Base-by-base conservation (phyloP, 1,140 invertebrate species). In the Drosophila sproati region DNA sequence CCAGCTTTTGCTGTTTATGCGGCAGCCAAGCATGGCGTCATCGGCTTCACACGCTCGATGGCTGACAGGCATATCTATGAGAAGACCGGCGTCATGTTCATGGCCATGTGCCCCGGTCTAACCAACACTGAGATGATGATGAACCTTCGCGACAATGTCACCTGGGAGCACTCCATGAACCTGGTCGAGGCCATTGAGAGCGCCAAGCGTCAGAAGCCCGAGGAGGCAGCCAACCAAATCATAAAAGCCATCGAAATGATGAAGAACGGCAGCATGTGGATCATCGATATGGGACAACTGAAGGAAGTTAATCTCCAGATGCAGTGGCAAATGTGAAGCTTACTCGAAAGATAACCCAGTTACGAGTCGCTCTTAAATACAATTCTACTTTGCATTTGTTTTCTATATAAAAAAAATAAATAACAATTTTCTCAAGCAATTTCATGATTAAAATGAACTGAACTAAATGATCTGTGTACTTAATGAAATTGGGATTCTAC, bases 11-110 rank as follows among this genome's bases (percentile, higher is more conserved):
- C 94, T 3, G 89, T 93, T 5, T 94, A 94, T 64, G 74, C 78
- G 3, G 93, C 92, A 2, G 93, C 93, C 35, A 94, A 94, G 70
- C 93, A 94, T 70, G 93, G 92, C 31, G 91, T 94, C 6, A 59
- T 94, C n/a, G 93, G 93, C 7, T 93, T 93, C 67, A 94, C 93
- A 0, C 88, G 92, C 29, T 93, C 93, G 12, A 90, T 93, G 73
- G 93, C 72, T 0, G 83, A 92, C 12, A 77, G 79, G 48, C 59
- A 54, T 3, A 80, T 86, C 43, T 86, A 82, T 37, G 73, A 79
- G 37, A 82, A 81, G 39, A 91, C 83, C 2, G 91, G 91, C 4
- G 79, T 92, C 1, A 81, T 82, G 56, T 91, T 91, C 20, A 83
- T 91, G 68, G 56, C 77, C 28, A 78, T 89, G 68, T 91, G 87